These are phyloP conservation scores for Patella ulyssiponensis DNA, from an alignment of 2,888 invertebrate species.

Conservation along the genomic window DNA sequence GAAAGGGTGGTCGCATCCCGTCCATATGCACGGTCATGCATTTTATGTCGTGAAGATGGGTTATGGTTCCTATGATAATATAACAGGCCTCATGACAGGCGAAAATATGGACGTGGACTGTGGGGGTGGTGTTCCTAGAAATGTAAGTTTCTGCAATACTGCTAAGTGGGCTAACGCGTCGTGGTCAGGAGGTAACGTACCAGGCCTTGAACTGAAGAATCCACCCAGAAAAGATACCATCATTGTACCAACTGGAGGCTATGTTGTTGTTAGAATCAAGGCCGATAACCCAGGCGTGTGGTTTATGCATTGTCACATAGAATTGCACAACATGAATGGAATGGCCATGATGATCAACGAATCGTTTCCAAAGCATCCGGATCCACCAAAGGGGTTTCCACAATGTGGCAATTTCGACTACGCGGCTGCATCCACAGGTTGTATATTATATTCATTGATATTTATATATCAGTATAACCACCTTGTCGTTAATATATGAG, in stretches of 20 bases:
- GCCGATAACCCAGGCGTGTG: conserved; percentile 67
- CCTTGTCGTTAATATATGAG: too few species aligned
- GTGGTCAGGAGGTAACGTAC: conserved; percentile 56
- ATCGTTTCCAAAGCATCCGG: conserved; percentile 45
- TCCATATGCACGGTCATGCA: conserved; percentile 64
- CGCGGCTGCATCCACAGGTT: too few species aligned
- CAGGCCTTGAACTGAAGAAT: conserved; percentile 50
- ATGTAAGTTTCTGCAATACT: conserved; percentile 53
- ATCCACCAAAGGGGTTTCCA: conserved; percentile 53
- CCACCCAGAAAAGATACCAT: conserved; percentile 65
- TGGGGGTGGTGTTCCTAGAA: conserved; percentile 13
- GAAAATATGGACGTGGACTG: conserved; percentile 24
- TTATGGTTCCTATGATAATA: conserved; percentile 29
- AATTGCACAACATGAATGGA: conserved; percentile 59
- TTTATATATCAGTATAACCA: too few species aligned
- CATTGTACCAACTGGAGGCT: conserved; percentile 66
- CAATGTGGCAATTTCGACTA: conserved; percentile 48
- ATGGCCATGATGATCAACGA: conserved; percentile 65
- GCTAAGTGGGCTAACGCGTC: conserved; percentile 55
- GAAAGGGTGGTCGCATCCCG: conserved; percentile 55
- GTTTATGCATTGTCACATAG: conserved; percentile 67
- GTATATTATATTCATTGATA: too few species aligned
- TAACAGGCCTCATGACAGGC: conserved; percentile 19
- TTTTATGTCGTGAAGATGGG: conserved; percentile 63
- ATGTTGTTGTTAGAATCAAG: conserved; percentile 61